Percentiles rank a stretch among this genome's conserved stretches.
Evolutionary conservation across 2,113 vertebrate genomes (phyloP).

Genomic region (Melozone crissalis): DNA sequence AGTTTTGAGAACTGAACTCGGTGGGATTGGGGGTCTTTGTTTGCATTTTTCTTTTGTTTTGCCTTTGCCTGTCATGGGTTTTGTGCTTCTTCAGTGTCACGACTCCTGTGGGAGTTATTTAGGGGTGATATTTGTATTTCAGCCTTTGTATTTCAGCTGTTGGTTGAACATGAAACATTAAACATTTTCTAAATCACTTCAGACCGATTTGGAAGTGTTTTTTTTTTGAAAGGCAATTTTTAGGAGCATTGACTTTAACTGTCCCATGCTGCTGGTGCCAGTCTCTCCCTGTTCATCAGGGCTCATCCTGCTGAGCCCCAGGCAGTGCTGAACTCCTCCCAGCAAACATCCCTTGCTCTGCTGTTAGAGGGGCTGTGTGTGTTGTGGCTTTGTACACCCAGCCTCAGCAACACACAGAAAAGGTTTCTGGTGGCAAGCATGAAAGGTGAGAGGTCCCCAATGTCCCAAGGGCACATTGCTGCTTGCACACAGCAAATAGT

Average conservation of each 20-base stretch:
- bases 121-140: background rate
- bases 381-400: background rate
- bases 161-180: background rate
- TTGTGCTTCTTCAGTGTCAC: background rate
- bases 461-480: background rate
- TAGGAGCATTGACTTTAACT: background rate
- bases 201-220: background rate
- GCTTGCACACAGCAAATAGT: background rate
- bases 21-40: background rate
- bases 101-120: background rate
- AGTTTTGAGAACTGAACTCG: background rate
- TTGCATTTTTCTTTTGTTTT: background rate
- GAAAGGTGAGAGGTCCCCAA: background rate
- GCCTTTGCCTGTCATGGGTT: background rate
- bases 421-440: background rate
- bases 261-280: rapidly evolving
- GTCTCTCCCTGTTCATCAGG: background rate
- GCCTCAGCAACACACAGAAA: background rate
- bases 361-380: too few species aligned
- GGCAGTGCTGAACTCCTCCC: background rate
- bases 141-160: background rate
- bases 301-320: background rate
- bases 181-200: background rate
- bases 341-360: too few species aligned
- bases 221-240: background rate